A percentile compares a stretch with the other conserved stretches of the same genome.
Evolutionary conservation across 2,113 vertebrate species (phyloP).

Genomic region (Rhizomys pruinosus): DNA sequence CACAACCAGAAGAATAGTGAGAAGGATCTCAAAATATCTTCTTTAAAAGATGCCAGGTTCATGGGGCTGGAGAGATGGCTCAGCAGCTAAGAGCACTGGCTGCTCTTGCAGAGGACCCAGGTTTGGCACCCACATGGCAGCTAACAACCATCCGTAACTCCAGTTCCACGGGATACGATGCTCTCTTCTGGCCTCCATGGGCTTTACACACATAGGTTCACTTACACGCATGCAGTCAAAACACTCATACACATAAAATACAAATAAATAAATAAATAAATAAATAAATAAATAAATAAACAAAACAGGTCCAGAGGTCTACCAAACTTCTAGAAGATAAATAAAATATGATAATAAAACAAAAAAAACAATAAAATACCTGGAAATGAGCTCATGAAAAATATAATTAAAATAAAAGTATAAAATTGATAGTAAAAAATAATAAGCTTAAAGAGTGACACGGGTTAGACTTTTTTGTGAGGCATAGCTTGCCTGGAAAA

Average conservation of each 20-base stretch:
- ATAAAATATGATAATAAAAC: background rate
- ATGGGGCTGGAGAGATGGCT: background rate
- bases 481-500: too few relatives aligned
- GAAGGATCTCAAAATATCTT: background rate
- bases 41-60: background rate
- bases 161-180: background rate
- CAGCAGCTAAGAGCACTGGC: background rate
- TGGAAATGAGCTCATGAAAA: background rate
- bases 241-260: background rate
- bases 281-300: background rate
- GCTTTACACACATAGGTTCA: too few relatives aligned
- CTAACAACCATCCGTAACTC: background rate
- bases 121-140: background rate
- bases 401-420: background rate
- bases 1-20: slow-evolving; percentile 5
- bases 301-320: background rate
- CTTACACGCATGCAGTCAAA: background rate
- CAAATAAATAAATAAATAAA: background rate
- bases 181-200: background rate
- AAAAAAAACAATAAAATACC: background rate
- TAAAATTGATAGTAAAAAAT: background rate
- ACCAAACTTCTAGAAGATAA: background rate
- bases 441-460: background rate
- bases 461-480: background rate
- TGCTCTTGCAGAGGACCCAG: background rate